A percentile compares a stretch with the other conserved stretches of the same genome.
Evolutionary conservation across 2,797 vertebrate genomes (phyloP).

Genomic region (Syndactyla subalaris): DNA sequence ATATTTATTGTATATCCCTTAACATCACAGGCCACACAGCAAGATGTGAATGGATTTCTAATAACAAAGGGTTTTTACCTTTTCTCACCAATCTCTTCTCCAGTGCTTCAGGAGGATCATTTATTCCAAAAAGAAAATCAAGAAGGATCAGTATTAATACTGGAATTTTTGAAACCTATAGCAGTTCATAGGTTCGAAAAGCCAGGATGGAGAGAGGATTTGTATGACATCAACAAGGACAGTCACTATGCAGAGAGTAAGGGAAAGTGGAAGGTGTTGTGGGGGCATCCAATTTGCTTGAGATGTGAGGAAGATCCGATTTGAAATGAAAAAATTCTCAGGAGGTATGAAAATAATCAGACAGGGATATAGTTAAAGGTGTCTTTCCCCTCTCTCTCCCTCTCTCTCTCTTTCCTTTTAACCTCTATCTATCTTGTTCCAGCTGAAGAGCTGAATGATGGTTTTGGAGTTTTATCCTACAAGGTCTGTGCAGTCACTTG

Average conservation of each 20-base stretch:
- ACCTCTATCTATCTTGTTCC: not conserved
- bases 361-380: not conserved
- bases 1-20: not conserved
- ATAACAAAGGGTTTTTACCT: not conserved
- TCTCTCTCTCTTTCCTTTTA: not conserved
- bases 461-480: not conserved
- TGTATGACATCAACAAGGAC: not conserved
- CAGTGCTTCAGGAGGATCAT: not conserved
- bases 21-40: not conserved
- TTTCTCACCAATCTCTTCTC: not conserved
- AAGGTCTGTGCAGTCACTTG: constrained; percentile 35
- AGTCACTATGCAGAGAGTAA: not conserved
- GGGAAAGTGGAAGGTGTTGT: not conserved
- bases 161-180: not conserved
- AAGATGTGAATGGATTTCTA: not conserved
- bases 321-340: not conserved
- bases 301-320: not conserved
- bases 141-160: not conserved
- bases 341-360: not conserved
- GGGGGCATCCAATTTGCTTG: not conserved
- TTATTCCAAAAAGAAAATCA: not conserved
- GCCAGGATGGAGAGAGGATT: not conserved
- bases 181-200: not conserved
- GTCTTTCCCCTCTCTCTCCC: not conserved
- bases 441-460: not conserved